Evolutionary conservation across 1,140 invertebrate genomes (phyloP).

Genomic region (Armadillidium nasatum): DNA sequence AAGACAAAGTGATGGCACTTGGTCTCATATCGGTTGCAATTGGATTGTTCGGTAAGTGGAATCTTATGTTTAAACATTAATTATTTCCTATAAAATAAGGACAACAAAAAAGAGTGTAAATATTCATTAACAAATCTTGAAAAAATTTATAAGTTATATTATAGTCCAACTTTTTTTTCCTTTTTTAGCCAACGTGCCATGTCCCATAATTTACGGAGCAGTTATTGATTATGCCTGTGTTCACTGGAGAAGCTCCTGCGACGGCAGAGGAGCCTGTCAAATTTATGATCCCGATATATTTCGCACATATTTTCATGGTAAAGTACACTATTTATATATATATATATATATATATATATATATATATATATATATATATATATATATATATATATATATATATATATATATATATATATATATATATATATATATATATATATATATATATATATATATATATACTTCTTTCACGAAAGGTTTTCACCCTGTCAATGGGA

Average conservation of each 20-base stretch:
- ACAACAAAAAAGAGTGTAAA: background rate
- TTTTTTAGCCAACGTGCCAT: slow-evolving; percentile 72
- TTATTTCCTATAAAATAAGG: slow-evolving; percentile 8
- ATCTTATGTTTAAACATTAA: slow-evolving; percentile 4
- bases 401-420: background rate
- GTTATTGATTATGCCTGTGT: slow-evolving; percentile 86
- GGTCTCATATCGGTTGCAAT: slow-evolving; percentile 89
- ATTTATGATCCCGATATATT: slow-evolving; percentile 78
- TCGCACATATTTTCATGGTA: slow-evolving; percentile 79
- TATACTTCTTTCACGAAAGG: no score
- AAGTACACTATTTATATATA: background rate
- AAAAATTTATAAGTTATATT: background rate
- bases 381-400: no score
- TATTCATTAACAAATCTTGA: background rate
- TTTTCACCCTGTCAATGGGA: no score
- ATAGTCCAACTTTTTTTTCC: background rate
- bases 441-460: background rate
- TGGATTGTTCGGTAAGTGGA: slow-evolving; percentile 73
- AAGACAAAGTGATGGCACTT: slow-evolving; percentile 89
- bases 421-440: background rate
- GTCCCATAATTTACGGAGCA: slow-evolving; percentile 84
- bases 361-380: no score
- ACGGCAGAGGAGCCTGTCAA: slow-evolving; percentile 71
- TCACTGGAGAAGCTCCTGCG: slow-evolving; percentile 77
- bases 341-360: no score